Evolutionary conservation across 2,113 vertebrate genomes (phyloP).

Genomic region (Acanthochromis polyacanthus): DNA sequence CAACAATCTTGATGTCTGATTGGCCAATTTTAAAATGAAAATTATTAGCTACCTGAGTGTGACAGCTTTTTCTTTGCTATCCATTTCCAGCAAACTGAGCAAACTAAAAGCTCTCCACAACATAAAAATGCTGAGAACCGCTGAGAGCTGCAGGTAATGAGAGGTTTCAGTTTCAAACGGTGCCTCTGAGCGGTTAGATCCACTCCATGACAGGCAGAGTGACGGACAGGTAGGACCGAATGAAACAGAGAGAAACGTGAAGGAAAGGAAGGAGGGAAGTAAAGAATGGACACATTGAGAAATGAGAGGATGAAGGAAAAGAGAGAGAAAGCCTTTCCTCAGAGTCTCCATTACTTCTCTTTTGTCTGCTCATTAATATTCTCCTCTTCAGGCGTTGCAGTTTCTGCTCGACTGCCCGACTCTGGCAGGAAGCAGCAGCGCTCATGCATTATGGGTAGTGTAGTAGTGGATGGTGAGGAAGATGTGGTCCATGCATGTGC

Average conservation of each 20-base stretch:
- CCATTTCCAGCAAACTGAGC: too few relatives aligned
- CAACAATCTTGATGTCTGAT: too few relatives aligned
- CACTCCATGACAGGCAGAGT: slow-evolving; percentile 52
- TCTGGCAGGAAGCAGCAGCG: slow-evolving; percentile 53
- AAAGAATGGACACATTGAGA: slow-evolving; percentile 71
- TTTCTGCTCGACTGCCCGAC: background rate
- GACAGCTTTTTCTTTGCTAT: too few relatives aligned
- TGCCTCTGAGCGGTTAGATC: slow-evolving; percentile 45
- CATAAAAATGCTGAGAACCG: slow-evolving; percentile 52
- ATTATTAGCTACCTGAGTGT: too few relatives aligned
- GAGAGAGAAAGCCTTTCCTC: slow-evolving; percentile 15
- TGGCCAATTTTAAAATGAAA: too few relatives aligned
- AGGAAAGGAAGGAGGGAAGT: background rate
- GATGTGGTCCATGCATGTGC: slow-evolving; percentile 80
- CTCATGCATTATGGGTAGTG: slow-evolving; percentile 75
- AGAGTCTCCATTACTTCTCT: slow-evolving; percentile 18
- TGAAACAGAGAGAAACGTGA: slow-evolving; percentile 4
- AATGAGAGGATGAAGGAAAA: slow-evolving; percentile 1
- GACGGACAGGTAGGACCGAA: slow-evolving; percentile 42
- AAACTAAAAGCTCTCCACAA: slow-evolving; percentile 1
- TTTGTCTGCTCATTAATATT: background rate
- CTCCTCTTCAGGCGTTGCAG: background rate
- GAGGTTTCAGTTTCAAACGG: slow-evolving; percentile 28
- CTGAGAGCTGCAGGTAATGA: slow-evolving; percentile 32
- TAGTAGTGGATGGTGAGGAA: slow-evolving; percentile 60